Conservation (phyloP, 2,113 vertebrate genomes). For the Heliornis fulica region DNA sequence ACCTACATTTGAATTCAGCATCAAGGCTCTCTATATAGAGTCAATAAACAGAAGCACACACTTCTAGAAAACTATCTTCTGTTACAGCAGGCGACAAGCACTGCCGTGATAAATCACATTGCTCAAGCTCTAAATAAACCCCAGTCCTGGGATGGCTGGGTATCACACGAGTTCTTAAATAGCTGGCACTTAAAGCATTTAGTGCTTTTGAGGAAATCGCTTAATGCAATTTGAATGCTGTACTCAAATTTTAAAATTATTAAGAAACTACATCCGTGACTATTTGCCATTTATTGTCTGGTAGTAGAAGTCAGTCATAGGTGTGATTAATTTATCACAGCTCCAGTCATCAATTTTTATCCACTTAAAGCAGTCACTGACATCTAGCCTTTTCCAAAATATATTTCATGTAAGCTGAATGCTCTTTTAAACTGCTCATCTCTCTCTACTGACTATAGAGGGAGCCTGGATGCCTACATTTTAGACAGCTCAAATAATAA, state of each 20-base stretch:
- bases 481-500: neutral
- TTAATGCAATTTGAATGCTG: neutral
- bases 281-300: neutral
- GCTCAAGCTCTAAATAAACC: neutral
- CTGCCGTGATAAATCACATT: neutral
- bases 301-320: neutral
- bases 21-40: conserved; percentile 23
- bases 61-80: neutral
- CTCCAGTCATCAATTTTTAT: neutral
- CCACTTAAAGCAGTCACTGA: neutral
- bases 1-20: neutral
- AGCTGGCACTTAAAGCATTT: neutral
- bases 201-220: neutral
- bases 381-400: neutral
- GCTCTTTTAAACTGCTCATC: neutral
- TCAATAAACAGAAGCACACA: neutral
- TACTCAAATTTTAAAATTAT: neutral
- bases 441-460: conserved; percentile 44
- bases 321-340: neutral
- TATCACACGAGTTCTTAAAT: neutral
- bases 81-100: neutral
- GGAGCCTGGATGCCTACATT: conserved; percentile 39
- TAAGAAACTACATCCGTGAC: neutral
- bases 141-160: neutral
- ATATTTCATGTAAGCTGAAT: neutral